Base-by-base conservation (phyloP, 2,797 vertebrate genomes). In the Gadopsis marmoratus region DNA sequence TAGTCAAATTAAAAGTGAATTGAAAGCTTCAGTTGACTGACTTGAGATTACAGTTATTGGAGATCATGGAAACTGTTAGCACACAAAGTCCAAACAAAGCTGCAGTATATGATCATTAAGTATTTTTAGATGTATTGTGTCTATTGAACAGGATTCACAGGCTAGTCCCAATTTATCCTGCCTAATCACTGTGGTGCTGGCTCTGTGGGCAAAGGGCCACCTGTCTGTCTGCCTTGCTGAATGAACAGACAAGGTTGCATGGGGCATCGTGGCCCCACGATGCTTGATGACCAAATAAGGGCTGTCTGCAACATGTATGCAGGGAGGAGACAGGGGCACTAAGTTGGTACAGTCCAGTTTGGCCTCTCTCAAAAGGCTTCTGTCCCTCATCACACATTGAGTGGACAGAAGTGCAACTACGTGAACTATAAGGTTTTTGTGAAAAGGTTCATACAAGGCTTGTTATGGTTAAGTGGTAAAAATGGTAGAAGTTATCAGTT, bases 251-350 rank as follows among this genome's bases (percentile, higher is more conserved):
- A 31, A 78, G 82, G 74, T 81, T 85, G 86, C 69, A 43, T 48
- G 69, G 80, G 85, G 87, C 83, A 87, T 78, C 62, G 35, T 68
- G 75, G 86, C 86, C 85, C 80, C 71, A 31, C 70, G 14, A 54
- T 84, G 81, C 81, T 82, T 77, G 63, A 76, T 90, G 86, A 88
- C 95, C 94, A 95, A 93, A 95, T 95, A 95, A 92, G 95, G 95
- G 29, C 90, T 76, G 93, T 93, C 88, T 92, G 88, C 79, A 61
- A 88, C 84, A 81, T 77, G 83, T 64, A 85, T 78, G 72, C 87
- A 79, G 80, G 79, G 80, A 82, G 80, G 91, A 91, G 89, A 86
- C 79, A 13, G 76, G 78, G 89, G 78, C 90, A 90, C 79, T 37
- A 74, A 85, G 87, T 83, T 95, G 94, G 93, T 92, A 94, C 90